A percentile compares a stretch with the other conserved stretches of the same genome.
These are phyloP conservation scores for Coenonympha arcania DNA, from an alignment of 2,888 invertebrate species.

Conservation along the genomic window DNA sequence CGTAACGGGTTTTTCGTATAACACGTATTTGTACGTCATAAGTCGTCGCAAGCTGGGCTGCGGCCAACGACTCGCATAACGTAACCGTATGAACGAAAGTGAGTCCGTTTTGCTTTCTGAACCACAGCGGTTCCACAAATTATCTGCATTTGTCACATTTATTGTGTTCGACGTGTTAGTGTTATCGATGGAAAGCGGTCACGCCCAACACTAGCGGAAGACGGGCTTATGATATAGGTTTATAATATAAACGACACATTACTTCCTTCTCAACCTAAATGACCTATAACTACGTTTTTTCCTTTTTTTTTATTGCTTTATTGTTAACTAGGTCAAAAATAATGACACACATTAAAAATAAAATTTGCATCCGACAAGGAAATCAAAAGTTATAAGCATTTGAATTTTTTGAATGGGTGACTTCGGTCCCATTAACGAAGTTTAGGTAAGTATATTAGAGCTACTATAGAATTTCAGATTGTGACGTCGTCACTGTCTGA, in stretches of 20 bases:
- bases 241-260: neutral
- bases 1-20: slow-evolving; percentile 4
- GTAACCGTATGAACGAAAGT: slow-evolving; percentile 52
- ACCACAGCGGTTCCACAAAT: slow-evolving; percentile 37
- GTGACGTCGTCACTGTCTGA: too few species aligned
- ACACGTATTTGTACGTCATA: neutral
- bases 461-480: too few species aligned
- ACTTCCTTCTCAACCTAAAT: too few species aligned
- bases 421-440: too few species aligned
- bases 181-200: slow-evolving; percentile 42
- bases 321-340: too few species aligned
- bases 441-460: too few species aligned
- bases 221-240: neutral
- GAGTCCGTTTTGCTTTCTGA: slow-evolving; percentile 66
- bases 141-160: slow-evolving; percentile 42
- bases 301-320: too few species aligned
- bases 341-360: too few species aligned
- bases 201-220: slow-evolving; percentile 22
- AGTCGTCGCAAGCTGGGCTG: slow-evolving; percentile 6
- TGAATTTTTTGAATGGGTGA: too few species aligned
- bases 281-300: too few species aligned
- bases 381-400: too few species aligned
- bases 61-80: slow-evolving; percentile 46
- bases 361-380: too few species aligned
- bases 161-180: slow-evolving; percentile 21